These are phyloP conservation scores for Cephus runcator DNA, from an alignment of 2,888 invertebrate species.

Conservation along the genomic window DNA sequence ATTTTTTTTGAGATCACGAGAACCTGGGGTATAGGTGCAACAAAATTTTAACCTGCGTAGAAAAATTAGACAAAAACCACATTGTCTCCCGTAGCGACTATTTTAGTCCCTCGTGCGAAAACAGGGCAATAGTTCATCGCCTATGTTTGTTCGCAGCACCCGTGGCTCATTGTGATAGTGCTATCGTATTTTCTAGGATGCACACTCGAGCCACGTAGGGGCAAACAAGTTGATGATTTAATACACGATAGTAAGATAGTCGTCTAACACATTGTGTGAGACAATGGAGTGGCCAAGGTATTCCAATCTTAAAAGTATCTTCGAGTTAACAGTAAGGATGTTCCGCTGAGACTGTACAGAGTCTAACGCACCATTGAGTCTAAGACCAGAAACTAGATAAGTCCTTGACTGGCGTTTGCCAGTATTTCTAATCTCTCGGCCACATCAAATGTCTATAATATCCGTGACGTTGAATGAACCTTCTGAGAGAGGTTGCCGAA, in stretches of 20 bases:
- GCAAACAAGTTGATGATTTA: conserved; percentile 3
- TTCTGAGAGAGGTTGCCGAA: neutral
- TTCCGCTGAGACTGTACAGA: neutral
- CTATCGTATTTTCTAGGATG: neutral
- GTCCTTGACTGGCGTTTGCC: neutral
- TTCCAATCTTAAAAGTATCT: neutral
- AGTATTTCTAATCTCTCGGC: neutral
- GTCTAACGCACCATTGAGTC: neutral
- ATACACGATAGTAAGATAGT: neutral
- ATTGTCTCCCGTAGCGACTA: neutral
- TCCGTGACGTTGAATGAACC: neutral
- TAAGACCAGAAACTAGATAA: neutral
- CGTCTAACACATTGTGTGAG: neutral
- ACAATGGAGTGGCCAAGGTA: neutral
- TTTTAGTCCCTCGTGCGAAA: neutral
- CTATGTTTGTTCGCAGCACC: neutral
- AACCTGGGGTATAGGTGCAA: neutral
- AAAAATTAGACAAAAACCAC: neutral
- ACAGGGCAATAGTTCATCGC: conserved; percentile 1
- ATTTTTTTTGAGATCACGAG: neutral
- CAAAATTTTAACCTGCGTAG: neutral
- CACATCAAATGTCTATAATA: neutral
- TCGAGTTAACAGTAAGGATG: neutral
- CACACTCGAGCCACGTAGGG: neutral
- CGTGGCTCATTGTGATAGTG: neutral